Evolutionary conservation across 1,140 invertebrate species (phyloP), one percentile per base, ranked within the genome.

Genomic region (Drosophila carrolli): DNA sequence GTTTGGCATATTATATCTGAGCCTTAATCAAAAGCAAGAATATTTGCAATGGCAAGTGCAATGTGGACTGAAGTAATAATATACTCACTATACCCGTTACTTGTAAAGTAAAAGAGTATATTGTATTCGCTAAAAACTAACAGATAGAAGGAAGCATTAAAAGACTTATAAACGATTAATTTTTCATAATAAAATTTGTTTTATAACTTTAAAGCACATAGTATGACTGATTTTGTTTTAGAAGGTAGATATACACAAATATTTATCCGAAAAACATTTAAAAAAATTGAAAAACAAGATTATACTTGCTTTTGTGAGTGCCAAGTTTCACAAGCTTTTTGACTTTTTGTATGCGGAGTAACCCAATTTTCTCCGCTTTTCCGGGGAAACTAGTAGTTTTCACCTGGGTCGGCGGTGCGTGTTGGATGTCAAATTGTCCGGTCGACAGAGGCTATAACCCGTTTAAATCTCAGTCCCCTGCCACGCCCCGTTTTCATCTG

Each of bases 391-490:
- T n/a, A 27, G 54, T 27, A 6, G 38, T 61, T 48, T 48, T 13
- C 66, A 47, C 66, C 65, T 70, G 66, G 63, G 29, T 54, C 62
- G 66, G 32, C 48, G 65, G 65, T 71, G 70, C 72, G 70, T 67
- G 47, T 13, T 50, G 47, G 62, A 76, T 53, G 62, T 76, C 73
- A 76, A 58, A 47, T 41, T 57, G 54, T 19, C 35, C 38, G 73
- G 72, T 32, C 29, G 6, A 76, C 73, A 75, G 29, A 54, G 73
- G 73, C 72, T 76, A 51, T 35, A 76, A 76, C 73, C 72, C 61
- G 54, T 75, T 76, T 65, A 76, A 76, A 76, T 76, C 73, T 75
- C 61, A 19, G 72, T 37, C 23, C 32, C 10, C 29, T 13, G 47
- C 27, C 43, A 23, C 29, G 16, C 44, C n/a, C 10, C 35, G n/a